Conservation (phyloP, 2,888 invertebrate species). For the Nysson spinosus region DNA sequence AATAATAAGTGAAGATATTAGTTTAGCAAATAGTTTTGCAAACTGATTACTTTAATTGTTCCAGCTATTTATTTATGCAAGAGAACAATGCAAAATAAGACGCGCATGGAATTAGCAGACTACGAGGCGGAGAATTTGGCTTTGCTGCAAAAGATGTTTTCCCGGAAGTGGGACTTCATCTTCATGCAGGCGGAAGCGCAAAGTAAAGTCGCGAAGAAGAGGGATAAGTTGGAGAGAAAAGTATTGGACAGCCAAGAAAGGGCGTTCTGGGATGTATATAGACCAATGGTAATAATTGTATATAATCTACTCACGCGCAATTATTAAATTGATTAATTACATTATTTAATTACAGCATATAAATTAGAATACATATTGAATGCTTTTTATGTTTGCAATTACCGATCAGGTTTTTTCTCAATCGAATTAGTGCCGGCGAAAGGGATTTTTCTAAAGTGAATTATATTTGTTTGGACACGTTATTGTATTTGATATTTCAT, state of each 20-base stretch:
- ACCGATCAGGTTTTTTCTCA: too few species aligned
- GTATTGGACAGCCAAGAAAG: constrained; percentile 99
- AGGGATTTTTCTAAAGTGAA: too few species aligned
- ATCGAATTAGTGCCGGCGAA: too few species aligned
- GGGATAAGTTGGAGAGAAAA: constrained; percentile 98
- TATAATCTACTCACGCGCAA: neutral
- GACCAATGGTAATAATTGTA: constrained; percentile 89
- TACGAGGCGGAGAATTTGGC: constrained; percentile 99
- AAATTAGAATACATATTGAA: too few species aligned
- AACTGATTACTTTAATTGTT: constrained; percentile 9
- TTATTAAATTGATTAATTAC: neutral
- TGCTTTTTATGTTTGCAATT: too few species aligned
- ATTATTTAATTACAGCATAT: too few species aligned
- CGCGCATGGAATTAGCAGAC: constrained; percentile 96
- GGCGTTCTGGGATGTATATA: constrained; percentile 99
- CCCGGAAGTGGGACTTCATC: constrained; percentile 99
- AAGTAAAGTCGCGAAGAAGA: constrained; percentile 98
- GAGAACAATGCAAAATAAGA: constrained; percentile 99
- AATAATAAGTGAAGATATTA: neutral
- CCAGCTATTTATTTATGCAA: constrained; percentile 99
- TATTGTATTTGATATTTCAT: too few species aligned
- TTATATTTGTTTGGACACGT: too few species aligned
- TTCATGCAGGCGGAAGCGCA: constrained; percentile 98
- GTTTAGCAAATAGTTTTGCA: neutral
- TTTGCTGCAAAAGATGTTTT: constrained; percentile 98